Evolutionary conservation across 23 tunicate genomes (phyloP).

Genomic region (Halocynthia aurantium): DNA sequence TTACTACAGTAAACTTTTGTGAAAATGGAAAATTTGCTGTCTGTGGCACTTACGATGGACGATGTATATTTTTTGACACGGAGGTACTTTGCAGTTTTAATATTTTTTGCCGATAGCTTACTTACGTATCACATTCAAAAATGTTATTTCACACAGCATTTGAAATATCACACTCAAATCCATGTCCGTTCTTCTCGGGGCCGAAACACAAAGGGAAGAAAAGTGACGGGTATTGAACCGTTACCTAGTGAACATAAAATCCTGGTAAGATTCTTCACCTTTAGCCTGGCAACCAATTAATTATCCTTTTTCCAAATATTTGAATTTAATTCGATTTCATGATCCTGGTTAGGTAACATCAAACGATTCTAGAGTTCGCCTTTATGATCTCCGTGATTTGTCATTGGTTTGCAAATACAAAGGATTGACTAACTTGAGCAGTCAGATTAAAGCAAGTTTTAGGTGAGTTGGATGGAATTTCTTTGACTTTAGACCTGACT

Average conservation of each 20-base stretch:
- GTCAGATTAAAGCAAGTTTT: slow-evolving; percentile 93
- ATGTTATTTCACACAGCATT: slow-evolving; percentile 37
- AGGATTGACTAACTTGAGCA: slow-evolving; percentile 78
- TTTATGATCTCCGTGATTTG: slow-evolving; percentile 83
- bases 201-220: slow-evolving; percentile 75
- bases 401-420: slow-evolving; percentile 81
- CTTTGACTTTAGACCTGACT: too few species aligned
- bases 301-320: too few species aligned
- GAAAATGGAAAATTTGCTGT: slow-evolving; percentile 95
- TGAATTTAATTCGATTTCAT: too few species aligned
- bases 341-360: slow-evolving; percentile 62
- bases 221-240: slow-evolving; percentile 93
- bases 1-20: slow-evolving; percentile 90
- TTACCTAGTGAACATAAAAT: slow-evolving; percentile 77
- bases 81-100: slow-evolving; percentile 31
- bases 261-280: slow-evolving; percentile 33
- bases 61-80: slow-evolving; percentile 86
- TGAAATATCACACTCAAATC: slow-evolving; percentile 94
- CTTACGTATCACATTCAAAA: neutral
- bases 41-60: slow-evolving; percentile 96
- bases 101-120: neutral
- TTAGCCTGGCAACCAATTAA: too few species aligned
- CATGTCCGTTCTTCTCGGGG: slow-evolving; percentile 78
- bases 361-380: slow-evolving; percentile 85
- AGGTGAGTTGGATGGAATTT: slow-evolving; percentile 31